These are phyloP conservation scores for Heptranchias perlo DNA, from an alignment of 2,113 vertebrate genomes.

Conservation along the genomic window DNA sequence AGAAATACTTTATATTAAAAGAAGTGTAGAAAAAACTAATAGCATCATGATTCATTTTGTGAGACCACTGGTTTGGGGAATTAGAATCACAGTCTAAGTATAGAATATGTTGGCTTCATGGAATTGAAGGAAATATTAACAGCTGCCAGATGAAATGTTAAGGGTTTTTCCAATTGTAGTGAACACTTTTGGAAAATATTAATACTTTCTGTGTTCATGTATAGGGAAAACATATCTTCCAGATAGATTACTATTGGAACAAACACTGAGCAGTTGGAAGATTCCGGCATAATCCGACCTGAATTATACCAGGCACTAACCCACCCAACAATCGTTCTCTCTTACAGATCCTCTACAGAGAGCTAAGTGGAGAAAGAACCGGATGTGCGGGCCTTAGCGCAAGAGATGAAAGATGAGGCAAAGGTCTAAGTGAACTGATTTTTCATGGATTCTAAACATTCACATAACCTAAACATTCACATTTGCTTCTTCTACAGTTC, in stretches of 20 bases:
- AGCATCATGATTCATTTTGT: not conserved
- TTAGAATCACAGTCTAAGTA: not conserved
- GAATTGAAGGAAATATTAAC: not conserved
- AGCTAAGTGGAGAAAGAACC: not conserved
- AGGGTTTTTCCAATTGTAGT: not conserved
- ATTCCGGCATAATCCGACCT: not conserved
- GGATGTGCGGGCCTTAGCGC: not conserved
- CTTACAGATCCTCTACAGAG: not conserved
- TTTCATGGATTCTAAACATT: not conserved
- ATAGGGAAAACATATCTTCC: not conserved
- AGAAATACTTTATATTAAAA: conserved; percentile 30
- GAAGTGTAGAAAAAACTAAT: not conserved
- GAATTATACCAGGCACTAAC: not conserved
- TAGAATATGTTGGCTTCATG: not conserved
- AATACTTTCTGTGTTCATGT: not conserved
- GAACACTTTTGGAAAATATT: not conserved
- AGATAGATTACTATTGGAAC: not conserved
- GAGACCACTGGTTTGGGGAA: conserved; percentile 1
- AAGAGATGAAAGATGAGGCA: not conserved
- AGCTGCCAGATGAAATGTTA: not conserved
- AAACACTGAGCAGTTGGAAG: not conserved
- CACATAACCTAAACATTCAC: not conserved
- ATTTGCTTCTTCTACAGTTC: not conserved
- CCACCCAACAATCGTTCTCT: not conserved
- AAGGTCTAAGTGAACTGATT: not conserved